Evolutionary conservation across 2,113 vertebrate species (phyloP).

Genomic region (Arothron firmamentum): DNA sequence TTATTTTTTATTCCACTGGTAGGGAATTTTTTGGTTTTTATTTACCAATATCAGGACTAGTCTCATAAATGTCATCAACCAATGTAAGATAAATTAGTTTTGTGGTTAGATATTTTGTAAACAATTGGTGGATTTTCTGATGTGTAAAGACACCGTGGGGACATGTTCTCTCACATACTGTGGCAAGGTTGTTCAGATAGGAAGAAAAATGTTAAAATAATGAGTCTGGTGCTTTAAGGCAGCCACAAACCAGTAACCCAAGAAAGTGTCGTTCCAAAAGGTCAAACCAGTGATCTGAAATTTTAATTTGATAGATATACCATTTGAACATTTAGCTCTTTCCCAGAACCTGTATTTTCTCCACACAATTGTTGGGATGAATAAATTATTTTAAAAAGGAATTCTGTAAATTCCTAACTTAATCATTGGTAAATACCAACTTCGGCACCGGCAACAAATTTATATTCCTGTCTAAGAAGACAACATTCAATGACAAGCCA

Average conservation of each 20-base stretch:
- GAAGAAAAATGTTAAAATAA: too few relatives aligned
- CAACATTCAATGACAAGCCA: conserved; percentile 6
- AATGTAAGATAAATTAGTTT: neutral
- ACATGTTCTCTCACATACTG: neutral
- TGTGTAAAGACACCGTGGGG: conserved; percentile 14
- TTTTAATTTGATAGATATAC: too few relatives aligned
- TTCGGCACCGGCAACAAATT: neutral
- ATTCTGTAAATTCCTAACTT: too few relatives aligned
- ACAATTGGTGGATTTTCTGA: neutral
- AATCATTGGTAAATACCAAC: neutral
- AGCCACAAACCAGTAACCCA: too few relatives aligned
- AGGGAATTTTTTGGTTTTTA: too few relatives aligned
- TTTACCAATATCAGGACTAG: too few relatives aligned
- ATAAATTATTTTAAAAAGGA: too few relatives aligned
- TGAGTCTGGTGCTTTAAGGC: too few relatives aligned
- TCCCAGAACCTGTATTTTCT: too few relatives aligned
- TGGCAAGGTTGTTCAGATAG: neutral
- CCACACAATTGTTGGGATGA: too few relatives aligned
- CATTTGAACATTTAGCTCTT: too few relatives aligned
- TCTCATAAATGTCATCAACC: conserved; percentile 13
- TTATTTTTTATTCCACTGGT: too few relatives aligned
- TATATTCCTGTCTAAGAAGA: conserved; percentile 9
- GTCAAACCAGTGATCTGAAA: neutral
- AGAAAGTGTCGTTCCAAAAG: neutral
- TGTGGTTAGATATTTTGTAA: conserved; percentile 9